A percentile compares a stretch with the other conserved stretches of the same genome.
phyloP scores from a whole-genome alignment of 2,797 vertebrate genomes.

The Ambastaia sidthimunki region DNA sequence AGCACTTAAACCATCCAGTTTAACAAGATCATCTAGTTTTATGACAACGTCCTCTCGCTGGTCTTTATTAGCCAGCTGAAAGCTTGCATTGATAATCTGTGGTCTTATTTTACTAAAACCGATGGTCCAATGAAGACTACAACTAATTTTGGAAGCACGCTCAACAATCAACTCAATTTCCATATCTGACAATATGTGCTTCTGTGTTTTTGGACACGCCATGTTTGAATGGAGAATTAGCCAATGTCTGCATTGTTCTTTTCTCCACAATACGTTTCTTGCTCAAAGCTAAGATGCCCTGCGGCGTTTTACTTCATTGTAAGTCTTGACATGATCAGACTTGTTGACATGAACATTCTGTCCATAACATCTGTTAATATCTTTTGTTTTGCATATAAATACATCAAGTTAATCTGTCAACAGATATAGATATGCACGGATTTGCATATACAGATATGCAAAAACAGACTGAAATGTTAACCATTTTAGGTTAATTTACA shows the following conservation, averaged over 20 bases:
- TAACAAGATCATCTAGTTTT: conserved; percentile 6
- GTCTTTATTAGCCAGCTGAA: conserved; percentile 1
- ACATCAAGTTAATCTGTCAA: not conserved
- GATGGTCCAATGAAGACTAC: not conserved
- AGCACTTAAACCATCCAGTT: not conserved
- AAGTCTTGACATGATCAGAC: conserved; percentile 3
- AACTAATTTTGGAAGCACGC: not conserved
- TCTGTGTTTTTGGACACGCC: not conserved
- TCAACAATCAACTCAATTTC: not conserved
- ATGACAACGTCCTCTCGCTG: conserved; percentile 7
- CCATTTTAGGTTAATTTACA: too few species aligned
- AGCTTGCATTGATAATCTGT: not conserved
- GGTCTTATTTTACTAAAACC: not conserved
- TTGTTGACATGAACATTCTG: not conserved
- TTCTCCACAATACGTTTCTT: not conserved
- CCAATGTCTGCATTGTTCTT: not conserved
- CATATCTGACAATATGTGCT: not conserved
- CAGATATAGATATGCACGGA: not conserved
- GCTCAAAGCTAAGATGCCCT: not conserved
- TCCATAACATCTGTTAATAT: conserved; percentile 10
- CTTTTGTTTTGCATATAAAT: conserved; percentile 15
- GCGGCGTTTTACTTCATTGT: not conserved
- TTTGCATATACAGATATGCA: not conserved
- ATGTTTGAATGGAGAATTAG: not conserved
- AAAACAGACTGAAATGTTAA: too few species aligned